These are phyloP conservation scores for Limnephilus lunatus DNA, from an alignment of 2,888 invertebrate genomes.

Conservation along the genomic window DNA sequence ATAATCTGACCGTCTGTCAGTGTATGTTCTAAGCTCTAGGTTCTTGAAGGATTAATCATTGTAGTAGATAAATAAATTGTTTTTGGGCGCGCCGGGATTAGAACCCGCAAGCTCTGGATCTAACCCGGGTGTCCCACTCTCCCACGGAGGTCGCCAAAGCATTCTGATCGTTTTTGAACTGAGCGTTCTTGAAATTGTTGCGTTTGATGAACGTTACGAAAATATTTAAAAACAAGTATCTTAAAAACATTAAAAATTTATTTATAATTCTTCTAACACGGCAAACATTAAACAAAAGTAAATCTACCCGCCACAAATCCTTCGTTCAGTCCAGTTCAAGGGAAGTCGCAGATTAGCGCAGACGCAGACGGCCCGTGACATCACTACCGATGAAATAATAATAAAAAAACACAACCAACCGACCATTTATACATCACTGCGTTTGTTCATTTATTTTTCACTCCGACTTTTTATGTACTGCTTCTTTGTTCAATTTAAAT, in stretches of 20 bases:
- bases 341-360: slow-evolving; percentile 35
- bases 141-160: too few species aligned
- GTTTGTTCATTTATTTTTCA: background rate
- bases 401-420: background rate
- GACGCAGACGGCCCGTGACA: slow-evolving; percentile 25
- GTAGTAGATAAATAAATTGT: too few species aligned
- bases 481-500: background rate
- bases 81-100: too few species aligned
- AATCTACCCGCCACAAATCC: background rate
- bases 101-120: too few species aligned
- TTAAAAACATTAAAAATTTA: background rate
- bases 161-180: too few species aligned
- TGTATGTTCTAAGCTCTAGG: too few species aligned
- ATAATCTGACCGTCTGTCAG: too few species aligned
- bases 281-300: background rate
- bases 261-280: background rate
- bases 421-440: background rate
- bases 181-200: too few species aligned
- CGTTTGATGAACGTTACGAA: too few species aligned
- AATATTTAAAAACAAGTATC: background rate
- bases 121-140: too few species aligned
- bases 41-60: too few species aligned
- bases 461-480: background rate
- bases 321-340: background rate
- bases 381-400: slow-evolving; percentile 4